Evolutionary conservation across 2,797 vertebrate genomes (phyloP).

Genomic region (Prionace glauca): DNA sequence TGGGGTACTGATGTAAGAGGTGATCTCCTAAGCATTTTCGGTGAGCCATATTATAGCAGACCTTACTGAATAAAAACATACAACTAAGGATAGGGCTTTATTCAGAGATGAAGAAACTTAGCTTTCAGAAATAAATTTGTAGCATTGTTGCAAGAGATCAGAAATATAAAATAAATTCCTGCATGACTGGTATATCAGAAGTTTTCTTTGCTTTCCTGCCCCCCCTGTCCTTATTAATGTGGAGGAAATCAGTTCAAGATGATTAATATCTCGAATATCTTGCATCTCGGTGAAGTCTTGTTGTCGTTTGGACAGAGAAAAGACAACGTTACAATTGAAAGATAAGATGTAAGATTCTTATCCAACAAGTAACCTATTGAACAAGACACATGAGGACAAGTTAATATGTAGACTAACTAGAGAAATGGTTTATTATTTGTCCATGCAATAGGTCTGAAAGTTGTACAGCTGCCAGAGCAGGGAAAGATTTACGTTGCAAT

Average conservation of each 20-base stretch:
- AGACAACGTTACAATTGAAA: not conserved
- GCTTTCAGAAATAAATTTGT: not conserved
- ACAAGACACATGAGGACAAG: not conserved
- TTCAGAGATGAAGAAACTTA: not conserved
- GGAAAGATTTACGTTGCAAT: not conserved
- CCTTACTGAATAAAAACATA: not conserved
- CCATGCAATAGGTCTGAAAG: not conserved
- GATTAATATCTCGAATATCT: not conserved
- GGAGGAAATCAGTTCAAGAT: not conserved
- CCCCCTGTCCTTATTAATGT: too few species aligned
- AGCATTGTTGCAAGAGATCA: not conserved
- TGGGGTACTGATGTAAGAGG: not conserved
- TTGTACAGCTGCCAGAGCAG: not conserved
- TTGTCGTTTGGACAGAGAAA: not conserved
- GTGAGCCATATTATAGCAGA: not conserved
- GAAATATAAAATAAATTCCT: not conserved
- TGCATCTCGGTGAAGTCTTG: not conserved
- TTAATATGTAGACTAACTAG: not conserved
- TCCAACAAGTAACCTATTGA: not conserved
- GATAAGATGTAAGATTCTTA: not conserved
- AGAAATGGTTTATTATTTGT: not conserved
- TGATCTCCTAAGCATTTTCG: not conserved
- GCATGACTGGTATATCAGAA: not conserved
- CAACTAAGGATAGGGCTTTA: not conserved
- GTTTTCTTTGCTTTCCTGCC: not conserved